Evolutionary conservation across 1,140 invertebrate species (phyloP).

Genomic region (Contarinia nasturtii): DNA sequence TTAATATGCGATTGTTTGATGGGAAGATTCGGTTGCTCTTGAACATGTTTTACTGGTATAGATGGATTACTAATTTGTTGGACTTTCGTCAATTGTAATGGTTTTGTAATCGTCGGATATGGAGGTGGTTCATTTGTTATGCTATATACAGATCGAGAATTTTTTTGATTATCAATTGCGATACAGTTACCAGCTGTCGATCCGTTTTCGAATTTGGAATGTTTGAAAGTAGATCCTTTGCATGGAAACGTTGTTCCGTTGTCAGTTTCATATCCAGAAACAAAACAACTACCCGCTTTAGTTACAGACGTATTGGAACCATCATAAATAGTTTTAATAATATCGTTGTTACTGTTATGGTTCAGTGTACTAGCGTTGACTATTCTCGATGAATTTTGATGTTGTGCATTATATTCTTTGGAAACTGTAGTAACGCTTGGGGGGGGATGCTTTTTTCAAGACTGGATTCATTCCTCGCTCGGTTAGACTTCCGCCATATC

Average conservation of each 20-base stretch:
- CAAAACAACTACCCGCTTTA: conserved; percentile 9
- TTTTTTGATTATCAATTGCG: too few species aligned
- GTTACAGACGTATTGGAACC: conserved; percentile 5
- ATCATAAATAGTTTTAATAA: conserved; percentile 4
- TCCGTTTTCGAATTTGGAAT: conserved; percentile 5
- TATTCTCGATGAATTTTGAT: not conserved
- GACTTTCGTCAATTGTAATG: not conserved
- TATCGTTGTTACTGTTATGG: conserved; percentile 3
- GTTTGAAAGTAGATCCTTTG: not conserved
- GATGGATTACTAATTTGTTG: not conserved
- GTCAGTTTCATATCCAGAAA: conserved; percentile 16
- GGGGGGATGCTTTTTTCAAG: conserved; percentile 19
- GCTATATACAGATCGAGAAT: conserved; percentile 17
- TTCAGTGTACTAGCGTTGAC: conserved; percentile 1
- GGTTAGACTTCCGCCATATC: conserved; percentile 26
- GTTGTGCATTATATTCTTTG: conserved; percentile 20
- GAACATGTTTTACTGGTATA: not conserved
- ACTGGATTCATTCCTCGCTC: conserved; percentile 15
- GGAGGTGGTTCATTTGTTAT: conserved; percentile 3
- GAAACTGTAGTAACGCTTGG: conserved; percentile 23
- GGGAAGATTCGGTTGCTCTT: not conserved
- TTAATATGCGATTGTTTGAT: not conserved
- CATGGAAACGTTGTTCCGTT: not conserved
- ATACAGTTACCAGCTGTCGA: too few species aligned
- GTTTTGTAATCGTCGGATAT: conserved; percentile 1